Percentiles rank a stretch among this genome's conserved stretches.
These are phyloP conservation scores for Drosophila subobscura DNA, from an alignment of 1,140 invertebrate genomes.

Conservation along the genomic window DNA sequence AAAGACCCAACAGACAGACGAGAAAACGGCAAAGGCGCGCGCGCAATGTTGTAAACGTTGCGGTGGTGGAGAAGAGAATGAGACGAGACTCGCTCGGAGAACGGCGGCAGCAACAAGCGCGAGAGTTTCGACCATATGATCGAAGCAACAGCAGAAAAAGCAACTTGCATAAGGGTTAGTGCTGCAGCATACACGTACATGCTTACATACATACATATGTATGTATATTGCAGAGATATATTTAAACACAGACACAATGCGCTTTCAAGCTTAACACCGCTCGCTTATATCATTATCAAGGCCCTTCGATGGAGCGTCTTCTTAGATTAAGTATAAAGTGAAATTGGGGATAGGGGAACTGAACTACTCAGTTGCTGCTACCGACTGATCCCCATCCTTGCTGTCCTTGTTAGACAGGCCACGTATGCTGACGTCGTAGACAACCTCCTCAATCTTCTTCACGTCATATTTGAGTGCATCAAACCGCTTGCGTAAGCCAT, in stretches of 20 bases:
- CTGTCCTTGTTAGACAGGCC: slow-evolving; percentile 85
- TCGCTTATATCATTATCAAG: too few species aligned
- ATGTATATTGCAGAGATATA: too few species aligned
- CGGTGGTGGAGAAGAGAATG: slow-evolving; percentile 60
- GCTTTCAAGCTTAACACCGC: too few species aligned
- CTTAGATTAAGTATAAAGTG: slow-evolving; percentile 18
- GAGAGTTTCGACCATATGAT: slow-evolving; percentile 57
- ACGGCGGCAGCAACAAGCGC: slow-evolving; percentile 22
- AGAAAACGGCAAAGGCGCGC: slow-evolving; percentile 46
- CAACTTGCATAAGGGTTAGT: neutral
- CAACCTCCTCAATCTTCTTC: slow-evolving; percentile 97
- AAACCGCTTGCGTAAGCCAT: slow-evolving; percentile 93
- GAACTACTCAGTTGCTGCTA: slow-evolving; percentile 34
- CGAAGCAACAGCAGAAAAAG: slow-evolving; percentile 17
- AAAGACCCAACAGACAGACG: slow-evolving; percentile 44
- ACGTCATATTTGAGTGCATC: slow-evolving; percentile 96
- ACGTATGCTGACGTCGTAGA: slow-evolving; percentile 95
- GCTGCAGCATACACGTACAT: neutral
- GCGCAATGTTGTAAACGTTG: slow-evolving; percentile 63
- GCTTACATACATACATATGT: too few species aligned
- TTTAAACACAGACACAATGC: too few species aligned
- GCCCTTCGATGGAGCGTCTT: too few species aligned
- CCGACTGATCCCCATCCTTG: slow-evolving; percentile 22
- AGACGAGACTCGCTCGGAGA: slow-evolving; percentile 31
- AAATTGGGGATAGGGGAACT: slow-evolving; percentile 17